Conservation (phyloP, 2,797 vertebrate genomes). For the Pseudochromis fuscus region DNA sequence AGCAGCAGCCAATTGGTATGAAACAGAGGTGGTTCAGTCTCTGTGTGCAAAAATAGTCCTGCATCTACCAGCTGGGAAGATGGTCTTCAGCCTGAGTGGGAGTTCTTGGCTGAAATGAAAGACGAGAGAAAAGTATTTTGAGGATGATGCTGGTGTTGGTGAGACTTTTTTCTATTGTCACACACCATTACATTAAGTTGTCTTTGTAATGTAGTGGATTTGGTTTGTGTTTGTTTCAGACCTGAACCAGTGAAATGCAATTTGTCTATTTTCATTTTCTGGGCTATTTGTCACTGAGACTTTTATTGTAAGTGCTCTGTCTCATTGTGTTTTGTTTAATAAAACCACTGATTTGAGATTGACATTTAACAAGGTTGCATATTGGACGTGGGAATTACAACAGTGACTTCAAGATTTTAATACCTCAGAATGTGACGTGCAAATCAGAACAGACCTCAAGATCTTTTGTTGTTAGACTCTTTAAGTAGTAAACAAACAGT, state of each 20-base stretch:
- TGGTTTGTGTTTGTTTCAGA: conserved; percentile 24
- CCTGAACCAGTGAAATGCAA: conserved; percentile 6
- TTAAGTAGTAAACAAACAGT: background rate
- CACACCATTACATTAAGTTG: conserved; percentile 32
- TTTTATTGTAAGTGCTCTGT: background rate
- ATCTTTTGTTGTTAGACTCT: too few species aligned
- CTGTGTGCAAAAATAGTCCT: conserved; percentile 60
- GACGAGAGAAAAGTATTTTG: conserved; percentile 65
- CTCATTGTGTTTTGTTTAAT: conserved; percentile 24
- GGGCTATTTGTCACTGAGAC: conserved; percentile 36
- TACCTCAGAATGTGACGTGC: background rate
- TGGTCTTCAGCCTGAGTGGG: conserved; percentile 80
- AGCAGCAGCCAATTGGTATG: conserved; percentile 18
- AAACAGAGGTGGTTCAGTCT: conserved; percentile 54
- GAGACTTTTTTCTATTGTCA: conserved; percentile 38
- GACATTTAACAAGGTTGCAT: background rate
- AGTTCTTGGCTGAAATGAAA: conserved; percentile 68
- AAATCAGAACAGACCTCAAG: background rate
- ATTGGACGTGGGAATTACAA: background rate
- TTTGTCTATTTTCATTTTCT: conserved; percentile 42
- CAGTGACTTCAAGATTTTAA: conserved; percentile 22
- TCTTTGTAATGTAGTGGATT: conserved; percentile 12
- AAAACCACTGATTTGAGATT: background rate
- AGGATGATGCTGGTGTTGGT: conserved; percentile 53
- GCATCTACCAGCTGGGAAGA: conserved; percentile 66